phyloP scores from a whole-genome alignment of 1,140 invertebrate species.

The Lucilia sericata region DNA sequence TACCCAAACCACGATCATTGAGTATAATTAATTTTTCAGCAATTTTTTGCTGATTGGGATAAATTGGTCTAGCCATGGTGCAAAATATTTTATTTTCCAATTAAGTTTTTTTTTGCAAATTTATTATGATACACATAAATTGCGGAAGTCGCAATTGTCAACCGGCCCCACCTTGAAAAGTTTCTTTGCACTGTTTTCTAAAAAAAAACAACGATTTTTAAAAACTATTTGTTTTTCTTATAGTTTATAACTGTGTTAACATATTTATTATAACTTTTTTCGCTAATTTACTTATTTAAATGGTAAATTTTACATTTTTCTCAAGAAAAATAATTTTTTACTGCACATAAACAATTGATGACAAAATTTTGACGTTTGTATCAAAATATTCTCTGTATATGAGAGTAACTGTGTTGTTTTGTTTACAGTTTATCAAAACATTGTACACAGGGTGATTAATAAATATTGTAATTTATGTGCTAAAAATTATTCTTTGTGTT shows the following conservation, averaged over 20 bases:
- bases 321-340: neutral
- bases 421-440: no score
- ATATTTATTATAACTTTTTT: neutral
- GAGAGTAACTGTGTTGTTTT: no score
- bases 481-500: no score
- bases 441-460: no score
- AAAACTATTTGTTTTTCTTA: neutral
- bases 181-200: neutral
- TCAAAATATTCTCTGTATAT: neutral
- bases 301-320: neutral
- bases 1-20: constrained; percentile 96
- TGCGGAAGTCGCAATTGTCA: neutral
- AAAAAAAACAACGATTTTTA: neutral
- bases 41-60: constrained; percentile 93
- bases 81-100: neutral
- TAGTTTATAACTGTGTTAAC: neutral
- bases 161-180: constrained; percentile 33
- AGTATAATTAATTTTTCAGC: constrained; percentile 98
- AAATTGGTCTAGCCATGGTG: constrained; percentile 79
- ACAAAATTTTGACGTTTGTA: constrained; percentile 5
- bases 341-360: neutral
- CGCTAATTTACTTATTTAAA: neutral
- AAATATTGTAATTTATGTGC: no score
- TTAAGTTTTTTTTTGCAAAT: neutral
- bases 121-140: neutral